Conservation (phyloP, 1,140 invertebrate species). For the Oryctes rhinoceros region DNA sequence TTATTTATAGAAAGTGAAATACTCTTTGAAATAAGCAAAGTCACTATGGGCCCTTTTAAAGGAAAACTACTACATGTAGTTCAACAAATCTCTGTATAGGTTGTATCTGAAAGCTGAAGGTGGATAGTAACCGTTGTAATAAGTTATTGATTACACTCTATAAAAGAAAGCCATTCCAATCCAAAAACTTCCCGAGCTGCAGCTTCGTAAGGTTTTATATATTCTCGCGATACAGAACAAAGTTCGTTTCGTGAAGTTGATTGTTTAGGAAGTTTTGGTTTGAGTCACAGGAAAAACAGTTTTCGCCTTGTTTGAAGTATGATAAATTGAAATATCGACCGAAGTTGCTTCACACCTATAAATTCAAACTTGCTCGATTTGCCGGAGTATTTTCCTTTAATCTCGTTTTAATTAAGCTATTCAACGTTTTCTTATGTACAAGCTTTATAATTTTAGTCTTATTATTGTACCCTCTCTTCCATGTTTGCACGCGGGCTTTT, state of each 20-base stretch:
- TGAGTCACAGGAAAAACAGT: neutral
- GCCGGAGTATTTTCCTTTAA: neutral
- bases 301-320: neutral
- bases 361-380: neutral
- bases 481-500: too few species aligned
- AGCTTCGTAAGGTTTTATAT: neutral
- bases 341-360: neutral
- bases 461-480: too few species aligned
- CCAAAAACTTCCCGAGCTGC: neutral
- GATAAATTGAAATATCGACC: neutral
- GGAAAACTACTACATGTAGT: too few species aligned
- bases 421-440: neutral
- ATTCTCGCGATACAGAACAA: constrained; percentile 3
- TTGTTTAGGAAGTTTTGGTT: constrained; percentile 7
- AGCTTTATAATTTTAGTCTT: neutral
- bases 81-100: too few species aligned
- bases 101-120: too few species aligned
- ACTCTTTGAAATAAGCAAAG: too few species aligned
- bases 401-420: constrained; percentile 7
- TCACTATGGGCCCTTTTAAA: too few species aligned
- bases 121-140: too few species aligned
- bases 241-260: neutral
- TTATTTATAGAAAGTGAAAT: too few species aligned
- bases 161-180: neutral
- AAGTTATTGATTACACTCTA: neutral